phyloP scores from a whole-genome alignment of 2,113 vertebrate genomes.

The Probosciger aterrimus region DNA sequence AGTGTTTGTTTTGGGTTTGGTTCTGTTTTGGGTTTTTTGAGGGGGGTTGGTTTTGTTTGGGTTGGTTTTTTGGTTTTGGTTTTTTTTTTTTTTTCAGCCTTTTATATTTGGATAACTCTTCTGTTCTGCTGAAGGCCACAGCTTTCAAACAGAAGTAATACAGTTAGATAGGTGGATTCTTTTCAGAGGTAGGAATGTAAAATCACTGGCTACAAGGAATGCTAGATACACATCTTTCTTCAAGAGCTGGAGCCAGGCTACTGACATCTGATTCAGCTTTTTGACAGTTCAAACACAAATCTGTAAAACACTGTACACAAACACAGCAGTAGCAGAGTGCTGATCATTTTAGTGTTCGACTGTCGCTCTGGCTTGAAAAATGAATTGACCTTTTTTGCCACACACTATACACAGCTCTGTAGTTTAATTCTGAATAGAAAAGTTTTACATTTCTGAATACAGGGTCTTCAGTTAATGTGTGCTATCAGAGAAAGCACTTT shows the following conservation, averaged over 20 bases:
- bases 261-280: background rate
- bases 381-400: background rate
- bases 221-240: background rate
- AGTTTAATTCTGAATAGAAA: background rate
- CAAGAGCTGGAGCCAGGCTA: background rate
- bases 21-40: background rate
- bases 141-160: background rate
- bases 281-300: background rate
- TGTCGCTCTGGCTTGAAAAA: background rate
- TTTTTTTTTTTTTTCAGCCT: background rate
- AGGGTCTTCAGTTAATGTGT: background rate
- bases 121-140: background rate
- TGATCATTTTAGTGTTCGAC: background rate
- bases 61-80: background rate
- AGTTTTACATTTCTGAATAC: background rate
- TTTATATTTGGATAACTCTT: background rate
- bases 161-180: background rate
- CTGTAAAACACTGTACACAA: background rate
- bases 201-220: background rate
- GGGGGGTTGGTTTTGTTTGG: background rate
- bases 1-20: background rate
- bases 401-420: background rate
- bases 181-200: background rate
- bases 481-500: background rate
- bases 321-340: background rate